These are phyloP conservation scores for Aspidiotus destructor DNA, from an alignment of 2,888 invertebrate species.

Conservation along the genomic window DNA sequence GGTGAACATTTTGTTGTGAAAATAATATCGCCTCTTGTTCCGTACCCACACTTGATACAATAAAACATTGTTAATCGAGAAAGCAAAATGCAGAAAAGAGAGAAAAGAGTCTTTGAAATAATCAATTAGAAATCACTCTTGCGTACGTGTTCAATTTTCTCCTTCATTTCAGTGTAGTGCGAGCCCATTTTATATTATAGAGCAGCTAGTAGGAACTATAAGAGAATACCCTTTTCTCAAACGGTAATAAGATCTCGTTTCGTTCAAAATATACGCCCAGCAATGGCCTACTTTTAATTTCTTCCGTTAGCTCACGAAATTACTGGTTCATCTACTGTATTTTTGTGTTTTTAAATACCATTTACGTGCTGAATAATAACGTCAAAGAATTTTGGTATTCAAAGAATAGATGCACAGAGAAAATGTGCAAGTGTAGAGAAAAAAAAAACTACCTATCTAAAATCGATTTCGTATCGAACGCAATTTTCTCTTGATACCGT, in stretches of 20 bases:
- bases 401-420: too few relatives aligned
- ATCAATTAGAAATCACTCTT: conserved; percentile 28
- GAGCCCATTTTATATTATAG: too few relatives aligned
- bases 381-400: neutral
- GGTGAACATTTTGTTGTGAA: conserved; percentile 24
- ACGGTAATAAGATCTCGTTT: too few relatives aligned
- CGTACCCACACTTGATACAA: neutral
- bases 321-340: neutral
- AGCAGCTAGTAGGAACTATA: too few relatives aligned
- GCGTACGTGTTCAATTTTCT: conserved; percentile 11
- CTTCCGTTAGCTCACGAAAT: conserved; percentile 6
- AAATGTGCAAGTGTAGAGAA: too few relatives aligned
- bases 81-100: neutral
- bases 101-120: conserved; percentile 5
- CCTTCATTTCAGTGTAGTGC: conserved; percentile 4
- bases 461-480: too few relatives aligned
- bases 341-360: neutral
- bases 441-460: too few relatives aligned
- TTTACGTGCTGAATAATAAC: neutral
- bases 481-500: too few relatives aligned
- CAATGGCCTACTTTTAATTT: conserved; percentile 12
- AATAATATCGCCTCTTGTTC: neutral
- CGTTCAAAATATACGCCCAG: neutral
- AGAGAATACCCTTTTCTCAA: too few relatives aligned
- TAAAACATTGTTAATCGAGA: neutral